Evolutionary conservation across 1,140 invertebrate genomes (phyloP), one percentile per base, ranked within the genome.

Genomic region (Bombus waltoni): DNA sequence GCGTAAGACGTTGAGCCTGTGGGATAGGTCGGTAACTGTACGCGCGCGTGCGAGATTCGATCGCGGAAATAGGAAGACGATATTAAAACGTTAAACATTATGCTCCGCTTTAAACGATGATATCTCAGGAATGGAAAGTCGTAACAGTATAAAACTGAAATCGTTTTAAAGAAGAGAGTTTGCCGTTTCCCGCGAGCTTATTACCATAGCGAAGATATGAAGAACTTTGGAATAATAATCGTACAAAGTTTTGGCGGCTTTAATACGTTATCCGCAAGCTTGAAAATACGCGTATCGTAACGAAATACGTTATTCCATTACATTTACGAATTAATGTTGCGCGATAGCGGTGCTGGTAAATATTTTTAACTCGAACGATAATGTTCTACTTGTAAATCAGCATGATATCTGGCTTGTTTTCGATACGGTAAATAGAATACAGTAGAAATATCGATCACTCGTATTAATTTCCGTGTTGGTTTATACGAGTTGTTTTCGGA

Each of bases 101-200:
- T 28, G 38, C 15, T 18, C 8, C 74, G 47, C 53, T 40, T 76
- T 38, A 38, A 38, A 40, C 74, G 74, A 76, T 76, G 47, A 76
- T 76, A 76, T 76, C 74, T 76, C 47, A 40, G 53, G 44, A 57
- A 76, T 76, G 74, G 44, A 76, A 76, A 35, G 74, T 76, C 74
- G 47, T 76, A 57, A 38, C 47, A 15, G 74, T 57, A 76, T 76
- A 76, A 57, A 76, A 76, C 74, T 35, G 22, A 57, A 40, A 57
- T 32, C 74, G 74, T 76, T 76, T 57, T 57, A 38, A 35, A 57
- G 74, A 25, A 44, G 70, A 42, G 70, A 35, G 32, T 32, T 35
- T 32, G 18, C 72, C 44, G 18, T 76, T 76, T 57, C 32, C 32
- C 13, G 15, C 32, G 74, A 38, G 74, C 74, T 59, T 76, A 76